phyloP scores from a whole-genome alignment of 2,888 invertebrate species.

The Meta bourneti region DNA sequence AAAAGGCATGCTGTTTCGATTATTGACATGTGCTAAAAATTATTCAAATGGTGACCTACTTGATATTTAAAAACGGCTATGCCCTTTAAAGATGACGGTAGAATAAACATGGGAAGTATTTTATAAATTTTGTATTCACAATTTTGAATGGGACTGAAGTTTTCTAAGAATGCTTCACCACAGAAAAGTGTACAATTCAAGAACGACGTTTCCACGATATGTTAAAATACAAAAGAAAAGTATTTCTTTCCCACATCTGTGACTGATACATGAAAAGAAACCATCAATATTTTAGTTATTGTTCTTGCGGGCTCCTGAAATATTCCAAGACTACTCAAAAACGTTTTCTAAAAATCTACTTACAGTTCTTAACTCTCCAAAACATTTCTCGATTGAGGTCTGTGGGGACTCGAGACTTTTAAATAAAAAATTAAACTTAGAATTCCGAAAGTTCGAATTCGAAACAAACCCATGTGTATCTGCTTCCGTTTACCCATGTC shows the following conservation, averaged over 20 bases:
- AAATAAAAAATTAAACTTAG: not conserved
- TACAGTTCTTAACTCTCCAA: not conserved
- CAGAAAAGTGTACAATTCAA: no score
- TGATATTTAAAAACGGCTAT: no score
- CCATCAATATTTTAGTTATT: not conserved
- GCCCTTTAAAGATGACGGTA: no score
- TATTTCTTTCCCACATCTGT: not conserved
- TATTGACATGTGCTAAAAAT: no score
- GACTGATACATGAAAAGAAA: not conserved
- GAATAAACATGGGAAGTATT: no score
- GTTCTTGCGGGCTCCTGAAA: not conserved
- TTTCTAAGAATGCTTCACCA: no score
- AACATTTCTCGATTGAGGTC: not conserved
- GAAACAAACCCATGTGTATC: slow-evolving; percentile 40
- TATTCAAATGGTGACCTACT: no score
- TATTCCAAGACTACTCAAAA: not conserved
- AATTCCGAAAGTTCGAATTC: not conserved
- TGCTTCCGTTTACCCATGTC: slow-evolving; percentile 17
- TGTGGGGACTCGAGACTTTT: not conserved
- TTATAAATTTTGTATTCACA: no score
- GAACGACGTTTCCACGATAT: no score
- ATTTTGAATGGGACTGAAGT: no score
- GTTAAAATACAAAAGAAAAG: no score
- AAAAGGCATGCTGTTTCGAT: no score
- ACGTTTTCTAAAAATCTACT: not conserved